Base-by-base conservation (phyloP, 1,140 invertebrate species). In the Popillia japonica region DNA sequence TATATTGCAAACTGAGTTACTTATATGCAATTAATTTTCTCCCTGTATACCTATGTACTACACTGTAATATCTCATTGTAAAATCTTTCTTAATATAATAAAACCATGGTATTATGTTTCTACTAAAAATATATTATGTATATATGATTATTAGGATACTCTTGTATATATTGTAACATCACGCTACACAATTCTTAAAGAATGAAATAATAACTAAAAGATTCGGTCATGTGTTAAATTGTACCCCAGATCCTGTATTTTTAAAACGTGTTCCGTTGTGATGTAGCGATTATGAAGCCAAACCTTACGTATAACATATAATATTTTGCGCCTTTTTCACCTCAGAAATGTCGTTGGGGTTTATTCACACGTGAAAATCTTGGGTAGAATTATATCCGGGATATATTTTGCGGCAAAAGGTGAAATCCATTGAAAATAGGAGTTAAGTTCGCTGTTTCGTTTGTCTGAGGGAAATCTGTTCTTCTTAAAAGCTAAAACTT, bases 281-380 rank as follows among this genome's bases (percentile, higher is more conserved):
- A 55, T 11, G 27, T 34, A 34, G 48, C 48, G 48, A 55, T 55
- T 55, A 55, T 55, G 14, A 17, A 55, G 17, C 48, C 14, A 55
- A 55, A 55, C 48, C 2, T 34, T 34, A 34, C 27, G 27, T 34
- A 34, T 34, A 34, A 34, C 27, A 0, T 55, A n/a, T 55, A 68
- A 68, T 23, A 23, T 68, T 68, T 68, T 68, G 2, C 61, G 27
- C 61, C 6, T 23, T 48, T 48, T 14, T 8, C 8, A 22, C 27
- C 27, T 55, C 48, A 55, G 17, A 68, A 68, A 68, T 68, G 20
- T 68, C 20, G 22, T 34, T 34, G 22, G 20, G 20, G 10, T 68
- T 68, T 23, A 68, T 34, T 34, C 20, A 68, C 61, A 68, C 61
- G 61, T 68, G 27, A 68, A 68, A 27, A 23, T 68, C 61, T 68